These are phyloP conservation scores for Tapirus indicus DNA, from an alignment of 2,797 vertebrate genomes.

Conservation along the genomic window DNA sequence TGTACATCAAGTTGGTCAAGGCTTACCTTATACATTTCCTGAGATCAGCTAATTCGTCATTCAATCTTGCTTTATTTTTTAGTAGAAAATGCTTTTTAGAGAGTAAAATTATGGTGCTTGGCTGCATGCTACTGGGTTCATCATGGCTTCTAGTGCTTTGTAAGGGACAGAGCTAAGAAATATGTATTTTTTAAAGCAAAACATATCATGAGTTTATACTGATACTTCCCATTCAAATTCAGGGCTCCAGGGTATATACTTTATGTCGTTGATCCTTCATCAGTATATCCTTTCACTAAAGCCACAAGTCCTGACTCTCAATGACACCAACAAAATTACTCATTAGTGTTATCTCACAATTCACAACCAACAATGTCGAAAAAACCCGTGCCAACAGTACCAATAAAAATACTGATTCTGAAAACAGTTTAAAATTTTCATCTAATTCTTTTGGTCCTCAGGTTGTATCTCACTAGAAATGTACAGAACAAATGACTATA, in stretches of 20 bases:
- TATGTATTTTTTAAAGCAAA: slow-evolving; percentile 42
- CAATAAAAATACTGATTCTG: slow-evolving; percentile 10
- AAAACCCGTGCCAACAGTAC: not conserved
- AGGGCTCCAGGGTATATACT: not conserved
- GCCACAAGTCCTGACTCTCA: slow-evolving; percentile 14
- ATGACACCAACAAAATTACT: not conserved
- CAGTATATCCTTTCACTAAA: slow-evolving; percentile 17
- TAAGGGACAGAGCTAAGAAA: not conserved
- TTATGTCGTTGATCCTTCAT: slow-evolving; percentile 24
- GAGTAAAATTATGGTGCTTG: slow-evolving; percentile 9
- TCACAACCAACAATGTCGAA: not conserved
- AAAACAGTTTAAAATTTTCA: slow-evolving; percentile 36
- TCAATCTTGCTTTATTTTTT: slow-evolving; percentile 26
- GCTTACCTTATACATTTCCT: not conserved
- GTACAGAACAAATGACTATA: not conserved
- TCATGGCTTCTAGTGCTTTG: not conserved
- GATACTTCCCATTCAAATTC: slow-evolving; percentile 42
- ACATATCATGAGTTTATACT: not conserved
- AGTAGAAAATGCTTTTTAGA: slow-evolving; percentile 27
- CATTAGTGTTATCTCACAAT: not conserved
- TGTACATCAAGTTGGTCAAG: not conserved
- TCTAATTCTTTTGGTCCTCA: not conserved
- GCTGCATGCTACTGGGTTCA: not conserved
- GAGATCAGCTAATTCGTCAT: slow-evolving; percentile 34
- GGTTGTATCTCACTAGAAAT: not conserved